These are phyloP conservation scores for Lamprologus callipterus DNA, from an alignment of 2,113 vertebrate species.

Conservation along the genomic window DNA sequence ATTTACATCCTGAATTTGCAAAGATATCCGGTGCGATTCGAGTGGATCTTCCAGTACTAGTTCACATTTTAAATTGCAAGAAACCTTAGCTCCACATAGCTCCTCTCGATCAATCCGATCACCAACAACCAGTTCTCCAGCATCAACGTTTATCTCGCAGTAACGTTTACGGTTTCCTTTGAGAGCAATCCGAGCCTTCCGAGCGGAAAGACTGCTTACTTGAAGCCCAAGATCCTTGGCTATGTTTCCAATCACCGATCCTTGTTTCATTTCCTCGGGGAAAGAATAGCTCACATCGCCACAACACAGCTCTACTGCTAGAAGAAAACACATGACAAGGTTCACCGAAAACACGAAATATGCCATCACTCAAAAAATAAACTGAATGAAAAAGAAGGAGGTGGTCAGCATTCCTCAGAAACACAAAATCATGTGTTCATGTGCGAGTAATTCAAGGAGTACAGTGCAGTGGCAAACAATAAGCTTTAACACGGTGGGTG, in stretches of 20 bases:
- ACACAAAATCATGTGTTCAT: not conserved
- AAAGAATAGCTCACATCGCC: constrained; percentile 55
- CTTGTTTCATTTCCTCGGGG: constrained; percentile 64
- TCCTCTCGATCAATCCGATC: not conserved
- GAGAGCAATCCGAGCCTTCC: constrained; percentile 14
- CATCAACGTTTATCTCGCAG: not conserved
- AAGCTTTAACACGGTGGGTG: not conserved
- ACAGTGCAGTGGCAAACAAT: not conserved
- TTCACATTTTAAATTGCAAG: not conserved
- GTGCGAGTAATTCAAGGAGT: accelerated
- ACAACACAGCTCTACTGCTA: not conserved
- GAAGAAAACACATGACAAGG: not conserved
- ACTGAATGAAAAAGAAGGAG: not conserved
- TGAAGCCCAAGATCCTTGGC: constrained; percentile 63
- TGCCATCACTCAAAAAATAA: not conserved
- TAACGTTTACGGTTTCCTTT: constrained; percentile 13
- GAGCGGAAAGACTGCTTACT: not conserved
- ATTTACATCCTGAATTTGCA: constrained; percentile 68
- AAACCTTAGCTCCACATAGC: not conserved
- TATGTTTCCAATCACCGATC: constrained; percentile 65
- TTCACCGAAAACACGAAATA: not conserved
- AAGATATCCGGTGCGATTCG: not conserved
- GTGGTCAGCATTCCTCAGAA: accelerated
- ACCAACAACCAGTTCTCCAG: not conserved
- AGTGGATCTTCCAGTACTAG: not conserved